Percentiles rank a stretch among this genome's conserved stretches.
These are phyloP conservation scores for Toxotes chatareus DNA, from an alignment of 2,113 vertebrate genomes.

Conservation along the genomic window DNA sequence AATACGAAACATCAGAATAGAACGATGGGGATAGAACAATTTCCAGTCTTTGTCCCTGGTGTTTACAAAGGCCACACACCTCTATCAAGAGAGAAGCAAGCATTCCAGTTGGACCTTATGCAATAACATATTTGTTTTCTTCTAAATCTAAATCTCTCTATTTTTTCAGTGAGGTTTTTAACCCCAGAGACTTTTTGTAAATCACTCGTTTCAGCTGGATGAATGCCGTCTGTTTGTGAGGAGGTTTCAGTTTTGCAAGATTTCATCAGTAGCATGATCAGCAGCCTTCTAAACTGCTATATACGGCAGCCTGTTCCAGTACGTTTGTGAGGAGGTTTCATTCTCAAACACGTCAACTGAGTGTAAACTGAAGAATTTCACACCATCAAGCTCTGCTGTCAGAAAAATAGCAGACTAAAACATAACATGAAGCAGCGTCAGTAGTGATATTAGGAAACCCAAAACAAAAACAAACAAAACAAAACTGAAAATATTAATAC, in stretches of 20 bases:
- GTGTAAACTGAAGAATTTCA: not conserved
- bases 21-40: not conserved
- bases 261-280: not conserved
- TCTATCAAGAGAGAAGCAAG: not conserved
- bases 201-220: not conserved
- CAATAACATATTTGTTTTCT: not conserved
- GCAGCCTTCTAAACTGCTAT: too few species aligned
- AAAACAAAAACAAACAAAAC: not conserved
- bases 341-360: not conserved
- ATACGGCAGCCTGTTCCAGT: too few species aligned
- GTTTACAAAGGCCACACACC: not conserved
- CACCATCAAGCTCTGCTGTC: not conserved
- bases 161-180: not conserved
- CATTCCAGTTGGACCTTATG: not conserved
- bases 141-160: not conserved
- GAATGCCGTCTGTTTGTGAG: not conserved
- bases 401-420: not conserved
- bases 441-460: not conserved
- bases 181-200: not conserved
- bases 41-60: not conserved
- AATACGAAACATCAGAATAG: not conserved
- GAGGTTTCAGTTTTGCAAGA: not conserved
- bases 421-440: not conserved
- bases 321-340: not conserved
- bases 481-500: not conserved